Conservation (phyloP, 1,140 invertebrate species). For the Aplysia californica region DNA sequence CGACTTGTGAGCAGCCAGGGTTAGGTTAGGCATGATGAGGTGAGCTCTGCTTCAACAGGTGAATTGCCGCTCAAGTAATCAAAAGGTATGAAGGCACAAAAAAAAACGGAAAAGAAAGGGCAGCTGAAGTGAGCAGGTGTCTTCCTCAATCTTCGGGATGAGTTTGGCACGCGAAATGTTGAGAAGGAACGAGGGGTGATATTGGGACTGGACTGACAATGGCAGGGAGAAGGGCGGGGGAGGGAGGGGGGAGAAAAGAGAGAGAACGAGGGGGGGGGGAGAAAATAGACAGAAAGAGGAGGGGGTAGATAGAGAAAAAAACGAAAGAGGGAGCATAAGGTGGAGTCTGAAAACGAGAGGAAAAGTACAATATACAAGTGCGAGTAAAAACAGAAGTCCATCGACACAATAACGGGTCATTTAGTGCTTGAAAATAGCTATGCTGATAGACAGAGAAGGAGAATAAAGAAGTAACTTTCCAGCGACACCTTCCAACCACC, state of each 20-base stretch:
- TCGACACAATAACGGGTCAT: no score
- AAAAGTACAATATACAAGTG: no score
- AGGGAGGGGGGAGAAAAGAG: slow-evolving; percentile 15
- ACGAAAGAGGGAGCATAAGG: neutral
- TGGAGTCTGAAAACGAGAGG: no score
- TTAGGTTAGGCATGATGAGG: no score
- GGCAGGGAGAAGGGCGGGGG: neutral
- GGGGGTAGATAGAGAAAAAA: neutral
- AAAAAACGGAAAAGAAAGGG: neutral
- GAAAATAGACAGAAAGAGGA: neutral
- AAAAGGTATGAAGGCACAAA: neutral
- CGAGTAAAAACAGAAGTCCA: no score
- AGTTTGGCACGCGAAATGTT: neutral
- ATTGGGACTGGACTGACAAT: neutral
- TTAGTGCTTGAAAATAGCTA: neutral
- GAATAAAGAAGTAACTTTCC: no score
- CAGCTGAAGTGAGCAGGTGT: neutral
- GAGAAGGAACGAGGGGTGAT: neutral
- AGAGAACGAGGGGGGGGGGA: neutral
- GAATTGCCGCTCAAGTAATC: neutral
- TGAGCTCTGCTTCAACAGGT: no score
- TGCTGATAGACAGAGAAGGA: neutral
- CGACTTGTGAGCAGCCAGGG: no score
- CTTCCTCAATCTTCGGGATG: neutral
- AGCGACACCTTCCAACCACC: no score